Evolutionary conservation across 2,888 invertebrate genomes (phyloP).

Genomic region (Alcis repandata): DNA sequence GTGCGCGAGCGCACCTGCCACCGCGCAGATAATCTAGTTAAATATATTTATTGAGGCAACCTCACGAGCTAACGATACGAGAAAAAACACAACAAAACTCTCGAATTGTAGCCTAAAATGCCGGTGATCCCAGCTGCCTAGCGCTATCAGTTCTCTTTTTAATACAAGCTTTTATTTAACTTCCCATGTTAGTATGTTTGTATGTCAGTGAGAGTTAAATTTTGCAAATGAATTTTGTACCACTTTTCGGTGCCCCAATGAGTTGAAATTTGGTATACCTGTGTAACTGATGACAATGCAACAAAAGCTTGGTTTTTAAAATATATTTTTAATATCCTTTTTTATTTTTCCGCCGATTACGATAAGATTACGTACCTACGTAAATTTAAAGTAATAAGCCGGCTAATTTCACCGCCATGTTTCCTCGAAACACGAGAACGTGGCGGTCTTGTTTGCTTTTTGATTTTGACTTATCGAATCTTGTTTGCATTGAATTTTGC

Average conservation of each 20-base stretch:
- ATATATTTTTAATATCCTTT: too few species aligned
- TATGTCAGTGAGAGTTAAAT: too few species aligned
- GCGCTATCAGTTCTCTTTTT: constrained; percentile 28
- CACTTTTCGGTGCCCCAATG: too few species aligned
- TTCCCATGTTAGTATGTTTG: too few species aligned
- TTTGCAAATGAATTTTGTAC: too few species aligned
- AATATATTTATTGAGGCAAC: constrained; percentile 43
- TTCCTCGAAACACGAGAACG: constrained; percentile 21
- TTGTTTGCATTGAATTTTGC: constrained; percentile 10
- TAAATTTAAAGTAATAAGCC: constrained; percentile 40
- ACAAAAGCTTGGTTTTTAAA: too few species aligned
- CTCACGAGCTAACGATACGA: constrained; percentile 8
- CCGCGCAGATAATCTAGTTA: constrained; percentile 44
- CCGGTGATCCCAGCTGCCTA: neutral
- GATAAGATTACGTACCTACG: constrained; percentile 42
- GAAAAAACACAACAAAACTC: constrained; percentile 16
- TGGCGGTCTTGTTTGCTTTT: constrained; percentile 24
- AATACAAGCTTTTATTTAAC: too few species aligned
- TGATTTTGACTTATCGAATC: constrained; percentile 13
- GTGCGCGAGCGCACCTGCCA: constrained; percentile 30
- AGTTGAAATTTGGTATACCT: too few species aligned
- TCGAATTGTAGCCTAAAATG: constrained; percentile 4
- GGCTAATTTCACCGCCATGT: constrained; percentile 15
- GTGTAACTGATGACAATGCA: too few species aligned
- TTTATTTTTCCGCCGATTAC: constrained; percentile 38